phyloP scores from a whole-genome alignment of 1,140 invertebrate species.

The Sarcophaga peregrina region DNA sequence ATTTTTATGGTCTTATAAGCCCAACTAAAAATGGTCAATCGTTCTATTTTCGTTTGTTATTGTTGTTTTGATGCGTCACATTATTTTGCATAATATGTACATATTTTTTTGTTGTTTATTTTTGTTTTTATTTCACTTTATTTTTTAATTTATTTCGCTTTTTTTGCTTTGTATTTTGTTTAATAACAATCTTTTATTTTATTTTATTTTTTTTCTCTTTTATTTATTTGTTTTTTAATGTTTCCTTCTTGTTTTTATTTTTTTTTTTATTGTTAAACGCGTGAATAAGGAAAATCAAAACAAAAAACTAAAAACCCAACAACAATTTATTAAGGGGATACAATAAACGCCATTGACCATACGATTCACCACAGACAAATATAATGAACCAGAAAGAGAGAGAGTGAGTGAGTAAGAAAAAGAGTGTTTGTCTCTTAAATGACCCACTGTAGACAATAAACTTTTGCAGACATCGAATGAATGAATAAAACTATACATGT shows the following conservation, averaged over 20 bases:
- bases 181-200: neutral
- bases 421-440: neutral
- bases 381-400: neutral
- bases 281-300: neutral
- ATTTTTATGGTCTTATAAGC: constrained; percentile 31
- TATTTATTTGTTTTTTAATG: constrained; percentile 41
- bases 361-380: neutral
- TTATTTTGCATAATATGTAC: neutral
- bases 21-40: constrained; percentile 2
- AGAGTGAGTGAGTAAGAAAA: neutral
- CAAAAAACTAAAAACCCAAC: neutral
- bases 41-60: neutral
- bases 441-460: neutral
- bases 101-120: constrained; percentile 22
- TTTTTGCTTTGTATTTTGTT: constrained; percentile 11
- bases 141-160: neutral
- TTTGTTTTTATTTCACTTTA: constrained; percentile 30
- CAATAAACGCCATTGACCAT: no score
- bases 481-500: neutral
- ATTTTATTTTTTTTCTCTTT: neutral
- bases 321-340: neutral
- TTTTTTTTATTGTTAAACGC: constrained; percentile 44
- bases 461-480: neutral
- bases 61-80: neutral
- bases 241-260: constrained; percentile 29